Conservation (phyloP, 2,113 vertebrate genomes). For the Microcebus jonahi region DNA sequence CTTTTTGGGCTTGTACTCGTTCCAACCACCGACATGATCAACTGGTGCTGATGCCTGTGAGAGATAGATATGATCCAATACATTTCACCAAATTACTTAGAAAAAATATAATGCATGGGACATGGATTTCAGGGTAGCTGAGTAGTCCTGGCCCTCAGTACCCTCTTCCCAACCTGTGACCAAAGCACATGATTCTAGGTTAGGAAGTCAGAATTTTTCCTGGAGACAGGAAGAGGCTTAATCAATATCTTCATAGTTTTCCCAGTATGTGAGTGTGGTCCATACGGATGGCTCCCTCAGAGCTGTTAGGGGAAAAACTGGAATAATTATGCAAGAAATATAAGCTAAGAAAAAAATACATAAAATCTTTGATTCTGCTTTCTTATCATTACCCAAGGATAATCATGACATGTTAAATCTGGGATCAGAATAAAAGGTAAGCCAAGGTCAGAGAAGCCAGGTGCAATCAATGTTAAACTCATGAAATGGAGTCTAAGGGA, state of each 20-base stretch:
- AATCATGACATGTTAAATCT: not conserved
- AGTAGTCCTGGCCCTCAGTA: not conserved
- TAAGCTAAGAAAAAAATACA: not conserved
- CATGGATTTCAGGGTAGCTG: not conserved
- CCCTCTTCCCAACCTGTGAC: not conserved
- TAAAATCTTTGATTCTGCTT: not conserved
- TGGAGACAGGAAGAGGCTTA: not conserved
- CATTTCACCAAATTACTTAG: not conserved
- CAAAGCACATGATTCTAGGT: not conserved
- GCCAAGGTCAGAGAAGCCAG: not conserved
- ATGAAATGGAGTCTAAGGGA: not conserved
- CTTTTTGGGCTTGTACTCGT: not conserved
- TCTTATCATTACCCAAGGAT: not conserved
- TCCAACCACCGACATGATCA: not conserved
- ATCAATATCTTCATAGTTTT: not conserved
- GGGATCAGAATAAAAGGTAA: slow-evolving; percentile 27
- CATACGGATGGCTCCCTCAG: not conserved
- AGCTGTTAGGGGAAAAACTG: not conserved
- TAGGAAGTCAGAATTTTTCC: not conserved
- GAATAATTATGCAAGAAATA: not conserved
- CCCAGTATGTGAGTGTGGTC: not conserved
- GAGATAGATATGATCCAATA: not conserved
- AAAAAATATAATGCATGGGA: not conserved
- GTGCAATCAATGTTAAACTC: not conserved
- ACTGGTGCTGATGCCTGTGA: not conserved